Base-by-base conservation (phyloP, 2,888 invertebrate genomes). In the Cataglyphis altisquamis region DNA sequence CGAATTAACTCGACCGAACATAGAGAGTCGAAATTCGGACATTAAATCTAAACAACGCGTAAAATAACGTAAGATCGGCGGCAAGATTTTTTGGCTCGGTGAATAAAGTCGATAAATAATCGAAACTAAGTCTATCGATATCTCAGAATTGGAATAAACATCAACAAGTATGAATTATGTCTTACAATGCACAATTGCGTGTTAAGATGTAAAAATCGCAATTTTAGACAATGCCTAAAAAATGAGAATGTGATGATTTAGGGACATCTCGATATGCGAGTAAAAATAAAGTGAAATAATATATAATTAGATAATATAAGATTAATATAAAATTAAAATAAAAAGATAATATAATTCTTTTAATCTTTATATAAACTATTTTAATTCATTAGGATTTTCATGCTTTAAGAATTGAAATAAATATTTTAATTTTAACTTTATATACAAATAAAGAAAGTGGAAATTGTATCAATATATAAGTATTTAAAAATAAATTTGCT, bases 1-100 rank as follows among this genome's bases (percentile, higher is more conserved):
- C 41, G n/a, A 77, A 82, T 82, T 82, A 77, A 67, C 82, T 60
- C 78, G 41, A 29, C 9, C 52, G n/a, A 52, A n/a, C 63, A 32
- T 29, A 12, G 52, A 5, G 67, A 39, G 15, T n/a, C 41, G 29
- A 55, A 55, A 77, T 68, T 77, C 39, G 29, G 60, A 62, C 5
- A 0, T 18, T 48, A 36, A 60, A 78, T 78, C 57, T 55, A 70
- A 57, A 21, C 5, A 29, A n/a, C 32, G 15, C 29, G 21, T 36
- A 55, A 57, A 32, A 45, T 10, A 41, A 29, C 32, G 57, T 6
- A 21, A 45, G 32, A 45, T 55, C 9, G 29, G 15, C 4, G 8
- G 41, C 45, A 18, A n/a, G 29, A 21, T 67, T 29, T 18, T 48
- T 5, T 18, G 5, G 5, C 15, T 39, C 9, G 57, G 9, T 21